Percentiles rank a stretch among this genome's conserved stretches.
Conservation (phyloP, 1,140 invertebrate genomes). For the Diabrotica undecimpunctata region DNA sequence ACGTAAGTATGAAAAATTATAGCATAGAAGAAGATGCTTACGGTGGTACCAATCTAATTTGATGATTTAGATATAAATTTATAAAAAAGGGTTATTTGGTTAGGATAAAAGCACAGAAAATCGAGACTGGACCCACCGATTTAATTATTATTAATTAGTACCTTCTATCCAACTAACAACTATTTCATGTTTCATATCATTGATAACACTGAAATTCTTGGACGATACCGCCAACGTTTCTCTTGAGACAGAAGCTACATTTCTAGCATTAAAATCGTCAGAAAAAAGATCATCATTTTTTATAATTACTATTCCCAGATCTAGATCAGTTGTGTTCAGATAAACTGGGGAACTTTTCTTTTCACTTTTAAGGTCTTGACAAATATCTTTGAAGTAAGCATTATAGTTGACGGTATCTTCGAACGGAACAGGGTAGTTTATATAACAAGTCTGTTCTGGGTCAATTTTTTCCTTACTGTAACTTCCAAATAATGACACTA, state of each 20-base stretch:
- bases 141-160: not conserved
- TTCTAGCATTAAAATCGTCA: too few species aligned
- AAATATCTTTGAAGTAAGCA: conserved; percentile 28
- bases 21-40: too few species aligned
- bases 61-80: too few species aligned
- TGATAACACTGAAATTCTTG: conserved; percentile 14
- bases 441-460: conserved; percentile 8
- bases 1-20: too few species aligned
- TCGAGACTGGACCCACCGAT: too few species aligned
- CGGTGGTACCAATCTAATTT: too few species aligned
- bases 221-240: not conserved
- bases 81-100: too few species aligned
- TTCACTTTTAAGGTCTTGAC: conserved; percentile 6
- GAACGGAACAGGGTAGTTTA: conserved; percentile 5
- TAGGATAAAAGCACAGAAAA: too few species aligned
- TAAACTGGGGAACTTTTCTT: conserved; percentile 24
- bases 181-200: conserved; percentile 16
- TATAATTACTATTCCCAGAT: conserved; percentile 26
- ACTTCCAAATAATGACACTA: conserved; percentile 26
- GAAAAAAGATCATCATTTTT: too few species aligned
- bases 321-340: conserved; percentile 25
- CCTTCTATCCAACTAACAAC: conserved; percentile 17
- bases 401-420: conserved; percentile 21
- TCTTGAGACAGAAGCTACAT: conserved; percentile 16
- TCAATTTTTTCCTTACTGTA: conserved; percentile 17